These are phyloP conservation scores for Caenorhabditis tropicalis DNA, from an alignment of 1,140 invertebrate species.

Conservation along the genomic window DNA sequence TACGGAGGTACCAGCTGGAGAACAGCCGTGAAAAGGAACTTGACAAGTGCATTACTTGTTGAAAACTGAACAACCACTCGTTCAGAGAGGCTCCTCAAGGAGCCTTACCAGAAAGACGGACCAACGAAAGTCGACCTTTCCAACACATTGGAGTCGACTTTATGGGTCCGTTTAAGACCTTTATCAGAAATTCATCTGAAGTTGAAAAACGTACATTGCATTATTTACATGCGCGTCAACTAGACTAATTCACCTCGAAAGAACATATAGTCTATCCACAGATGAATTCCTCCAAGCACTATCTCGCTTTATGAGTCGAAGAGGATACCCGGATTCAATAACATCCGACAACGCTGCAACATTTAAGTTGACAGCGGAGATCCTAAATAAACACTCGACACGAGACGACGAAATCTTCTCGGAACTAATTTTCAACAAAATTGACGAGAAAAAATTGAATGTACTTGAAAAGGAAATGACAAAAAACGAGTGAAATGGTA, in stretches of 20 bases:
- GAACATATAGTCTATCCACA: not conserved
- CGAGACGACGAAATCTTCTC: not conserved
- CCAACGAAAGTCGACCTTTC: constrained; percentile 41
- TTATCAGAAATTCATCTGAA: constrained; percentile 37
- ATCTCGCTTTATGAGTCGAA: constrained; percentile 3
- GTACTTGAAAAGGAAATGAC: constrained; percentile 8
- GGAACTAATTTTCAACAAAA: not conserved
- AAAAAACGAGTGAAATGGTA: constrained; percentile 62
- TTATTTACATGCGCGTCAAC: constrained; percentile 34
- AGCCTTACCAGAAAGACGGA: constrained; percentile 50
- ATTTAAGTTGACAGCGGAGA: not conserved
- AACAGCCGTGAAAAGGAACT: constrained; percentile 32
- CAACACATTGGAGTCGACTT: constrained; percentile 44
- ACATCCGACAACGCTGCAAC: constrained; percentile 53
- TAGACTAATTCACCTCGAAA: constrained; percentile 35
- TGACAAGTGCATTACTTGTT: constrained; percentile 20
- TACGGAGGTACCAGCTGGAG: not conserved
- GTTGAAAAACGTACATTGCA: not conserved
- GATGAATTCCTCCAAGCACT: not conserved
- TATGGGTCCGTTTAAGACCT: constrained; percentile 20
- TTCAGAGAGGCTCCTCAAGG: constrained; percentile 44
- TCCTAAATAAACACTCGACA: not conserved
- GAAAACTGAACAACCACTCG: not conserved
- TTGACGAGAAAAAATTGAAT: not conserved
- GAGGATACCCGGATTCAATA: constrained; percentile 40